A percentile compares a stretch with the other conserved stretches of the same genome.
Conservation (phyloP, 1,140 invertebrate species). For the Pogonognathellus flavescens region DNA sequence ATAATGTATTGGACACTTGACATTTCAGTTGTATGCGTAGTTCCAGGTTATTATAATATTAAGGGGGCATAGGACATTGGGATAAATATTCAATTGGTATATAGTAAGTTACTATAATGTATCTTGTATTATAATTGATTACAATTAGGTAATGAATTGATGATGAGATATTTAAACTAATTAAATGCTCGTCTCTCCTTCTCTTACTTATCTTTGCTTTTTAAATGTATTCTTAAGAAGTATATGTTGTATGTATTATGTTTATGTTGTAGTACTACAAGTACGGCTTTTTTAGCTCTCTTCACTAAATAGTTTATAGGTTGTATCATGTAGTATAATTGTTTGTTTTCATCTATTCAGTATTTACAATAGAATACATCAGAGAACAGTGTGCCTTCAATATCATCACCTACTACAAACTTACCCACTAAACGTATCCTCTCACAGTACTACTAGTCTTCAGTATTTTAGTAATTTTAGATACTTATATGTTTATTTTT, state of each 20-base stretch:
- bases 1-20: constrained; percentile 12
- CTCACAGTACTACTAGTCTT: background rate
- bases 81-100: constrained; percentile 38
- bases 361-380: constrained; percentile 27
- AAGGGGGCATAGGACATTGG: constrained; percentile 17
- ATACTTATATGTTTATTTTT: background rate
- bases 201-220: constrained; percentile 6
- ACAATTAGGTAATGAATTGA: constrained; percentile 7
- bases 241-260: background rate
- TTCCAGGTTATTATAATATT: background rate
- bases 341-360: constrained; percentile 42
- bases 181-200: constrained; percentile 46
- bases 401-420: background rate
- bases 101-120: background rate
- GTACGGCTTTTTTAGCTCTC: constrained; percentile 44
- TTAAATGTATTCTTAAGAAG: too few species aligned
- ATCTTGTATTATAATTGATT: background rate
- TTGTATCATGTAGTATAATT: background rate
- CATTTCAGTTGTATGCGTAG: background rate
- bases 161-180: constrained; percentile 49
- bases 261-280: background rate
- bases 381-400: constrained; percentile 38
- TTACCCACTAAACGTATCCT: constrained; percentile 3
- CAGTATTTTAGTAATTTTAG: background rate
- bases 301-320: constrained; percentile 28